phyloP scores from a whole-genome alignment of 2,888 invertebrate genomes.

The Yponomeuta malinellus region DNA sequence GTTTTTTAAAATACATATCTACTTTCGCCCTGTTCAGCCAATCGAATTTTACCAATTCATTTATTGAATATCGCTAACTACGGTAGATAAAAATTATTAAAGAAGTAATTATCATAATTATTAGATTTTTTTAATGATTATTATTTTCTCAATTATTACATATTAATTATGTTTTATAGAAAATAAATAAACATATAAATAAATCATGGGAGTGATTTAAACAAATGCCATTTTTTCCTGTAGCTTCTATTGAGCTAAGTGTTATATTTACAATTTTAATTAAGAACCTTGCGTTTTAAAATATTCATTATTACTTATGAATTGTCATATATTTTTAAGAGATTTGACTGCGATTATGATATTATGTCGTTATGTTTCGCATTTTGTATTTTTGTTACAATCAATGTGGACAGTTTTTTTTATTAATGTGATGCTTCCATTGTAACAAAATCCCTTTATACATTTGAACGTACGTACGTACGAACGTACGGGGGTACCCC shows the following conservation, averaged over 20 bases:
- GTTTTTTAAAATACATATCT: no score
- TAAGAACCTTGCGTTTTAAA: constrained; percentile 11
- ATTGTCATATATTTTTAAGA: constrained; percentile 20
- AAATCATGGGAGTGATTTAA: constrained; percentile 38
- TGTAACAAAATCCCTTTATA: background rate
- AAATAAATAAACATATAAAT: constrained; percentile 27
- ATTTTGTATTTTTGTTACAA: constrained; percentile 4
- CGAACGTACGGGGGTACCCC: background rate
- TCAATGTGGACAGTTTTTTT: background rate
- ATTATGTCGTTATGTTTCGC: background rate
- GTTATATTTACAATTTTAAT: constrained; percentile 35
- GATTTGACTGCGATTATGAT: constrained; percentile 23
- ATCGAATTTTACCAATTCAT: background rate
- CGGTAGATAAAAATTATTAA: no score
- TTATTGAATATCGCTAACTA: no score
- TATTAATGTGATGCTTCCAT: background rate
- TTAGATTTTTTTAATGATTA: no score
- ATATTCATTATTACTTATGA: background rate
- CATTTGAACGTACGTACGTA: background rate
- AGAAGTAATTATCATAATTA: no score
- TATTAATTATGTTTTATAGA: constrained; percentile 30
- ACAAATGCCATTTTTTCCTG: constrained; percentile 51
- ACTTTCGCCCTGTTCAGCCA: background rate
- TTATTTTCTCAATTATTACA: background rate
- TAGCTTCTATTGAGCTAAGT: constrained; percentile 59